phyloP scores from a whole-genome alignment of 2,888 invertebrate species.

The Anticlea derivata region DNA sequence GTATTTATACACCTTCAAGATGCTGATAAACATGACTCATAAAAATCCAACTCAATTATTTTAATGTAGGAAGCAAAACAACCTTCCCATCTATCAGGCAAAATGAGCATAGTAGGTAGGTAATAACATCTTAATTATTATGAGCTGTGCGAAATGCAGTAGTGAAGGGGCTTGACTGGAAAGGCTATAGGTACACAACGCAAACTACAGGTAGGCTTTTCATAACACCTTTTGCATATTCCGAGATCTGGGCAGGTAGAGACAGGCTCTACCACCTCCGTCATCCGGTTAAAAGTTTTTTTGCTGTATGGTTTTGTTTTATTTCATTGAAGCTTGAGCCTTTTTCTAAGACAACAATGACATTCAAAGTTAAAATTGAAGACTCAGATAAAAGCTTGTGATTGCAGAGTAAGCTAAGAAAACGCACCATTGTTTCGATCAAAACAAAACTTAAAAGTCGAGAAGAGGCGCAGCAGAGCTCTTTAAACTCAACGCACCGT shows the following conservation, averaged over 20 bases:
- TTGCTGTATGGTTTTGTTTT: slow-evolving; percentile 26
- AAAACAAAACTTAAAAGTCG: slow-evolving; percentile 10
- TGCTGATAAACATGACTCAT: slow-evolving; percentile 2
- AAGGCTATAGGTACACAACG: slow-evolving; percentile 4
- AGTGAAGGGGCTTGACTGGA: slow-evolving; percentile 20
- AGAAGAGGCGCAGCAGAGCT: not conserved
- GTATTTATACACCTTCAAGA: too few relatives aligned
- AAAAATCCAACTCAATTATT: slow-evolving; percentile 10
- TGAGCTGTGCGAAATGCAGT: slow-evolving; percentile 10
- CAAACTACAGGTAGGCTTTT: slow-evolving; percentile 20
- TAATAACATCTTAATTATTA: slow-evolving; percentile 21
- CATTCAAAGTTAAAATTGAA: slow-evolving; percentile 24
- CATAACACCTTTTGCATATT: slow-evolving; percentile 26
- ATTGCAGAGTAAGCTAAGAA: slow-evolving; percentile 15
- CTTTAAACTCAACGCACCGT: slow-evolving; percentile 10
- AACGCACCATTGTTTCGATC: slow-evolving; percentile 10
- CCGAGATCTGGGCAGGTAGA: slow-evolving; percentile 30
- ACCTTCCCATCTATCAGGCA: not conserved
- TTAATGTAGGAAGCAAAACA: slow-evolving; percentile 11
- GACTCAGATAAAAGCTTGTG: slow-evolving; percentile 19
- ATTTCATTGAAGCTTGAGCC: slow-evolving; percentile 14
- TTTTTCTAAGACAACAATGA: slow-evolving; percentile 25
- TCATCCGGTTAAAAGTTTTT: slow-evolving; percentile 1
- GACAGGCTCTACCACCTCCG: slow-evolving; percentile 14
- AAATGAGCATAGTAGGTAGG: slow-evolving; percentile 17